phyloP scores from a whole-genome alignment of 2,113 vertebrate species.

The Bos javanicus region DNA sequence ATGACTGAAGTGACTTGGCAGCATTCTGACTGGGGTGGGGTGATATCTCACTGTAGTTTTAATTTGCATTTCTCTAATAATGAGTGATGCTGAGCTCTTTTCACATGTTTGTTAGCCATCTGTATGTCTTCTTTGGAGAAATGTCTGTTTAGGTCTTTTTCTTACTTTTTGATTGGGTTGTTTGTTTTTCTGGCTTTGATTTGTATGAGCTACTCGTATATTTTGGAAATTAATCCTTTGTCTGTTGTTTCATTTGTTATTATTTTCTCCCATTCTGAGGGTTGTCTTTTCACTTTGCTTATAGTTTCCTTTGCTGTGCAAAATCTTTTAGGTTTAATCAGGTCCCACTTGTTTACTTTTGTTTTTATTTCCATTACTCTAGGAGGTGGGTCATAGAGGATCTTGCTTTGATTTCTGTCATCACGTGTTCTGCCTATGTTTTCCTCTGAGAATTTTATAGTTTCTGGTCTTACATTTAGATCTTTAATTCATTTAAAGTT shows the following conservation, averaged over 20 bases:
- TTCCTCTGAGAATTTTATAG: not conserved
- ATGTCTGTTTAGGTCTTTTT: not conserved
- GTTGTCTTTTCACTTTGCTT: not conserved
- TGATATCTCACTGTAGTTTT: not conserved
- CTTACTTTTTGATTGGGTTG: not conserved
- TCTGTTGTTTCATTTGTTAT: not conserved
- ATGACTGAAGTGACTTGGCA: too few relatives aligned
- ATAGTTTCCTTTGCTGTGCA: not conserved
- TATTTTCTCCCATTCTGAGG: not conserved
- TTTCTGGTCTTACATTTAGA: not conserved
- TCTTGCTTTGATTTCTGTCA: not conserved
- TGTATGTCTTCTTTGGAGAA: not conserved
- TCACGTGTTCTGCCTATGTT: not conserved
- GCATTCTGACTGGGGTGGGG: not conserved
- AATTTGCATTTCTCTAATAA: not conserved
- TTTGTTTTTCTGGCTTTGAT: not conserved
- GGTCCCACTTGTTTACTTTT: not conserved
- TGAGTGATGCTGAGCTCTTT: not conserved
- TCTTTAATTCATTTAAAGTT: not conserved
- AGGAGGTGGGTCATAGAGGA: not conserved
- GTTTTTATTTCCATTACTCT: not conserved
- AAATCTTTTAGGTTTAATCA: not conserved
- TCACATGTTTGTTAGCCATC: not conserved
- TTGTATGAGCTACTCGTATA: not conserved
- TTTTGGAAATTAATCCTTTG: not conserved